Evolutionary conservation across 2,113 vertebrate species (phyloP), one percentile per base, ranked within the genome.

Genomic region (Aphelocoma coerulescens): DNA sequence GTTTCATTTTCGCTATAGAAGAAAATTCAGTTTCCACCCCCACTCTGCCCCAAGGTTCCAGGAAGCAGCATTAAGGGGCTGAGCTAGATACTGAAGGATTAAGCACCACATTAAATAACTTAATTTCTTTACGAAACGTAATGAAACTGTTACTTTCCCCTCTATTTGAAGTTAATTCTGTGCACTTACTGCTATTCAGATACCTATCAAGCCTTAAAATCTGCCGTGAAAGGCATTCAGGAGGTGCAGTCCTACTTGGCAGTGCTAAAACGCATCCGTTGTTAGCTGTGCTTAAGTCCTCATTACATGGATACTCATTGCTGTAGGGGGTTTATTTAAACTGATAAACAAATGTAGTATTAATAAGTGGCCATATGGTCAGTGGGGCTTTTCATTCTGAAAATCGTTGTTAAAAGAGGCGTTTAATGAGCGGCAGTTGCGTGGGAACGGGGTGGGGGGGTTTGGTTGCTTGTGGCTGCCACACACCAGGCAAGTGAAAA

Each of bases 351-450:
- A 84, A 22, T 41, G 83, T 71, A 58, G 82, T 89, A 72, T 86
- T 93, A 87, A 80, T 90, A 59, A 94, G 72, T 33, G 66, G 86
- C 91, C 94, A 82, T 88, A 95, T 96, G 96, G 91, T 39, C 57
- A 78, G 69, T 71, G 81, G 49, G 66, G 81, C 75, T 81, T 89
- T 92, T 92, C 59, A 77, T 94, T 93, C 44, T 74, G 28, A 13
- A 84, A 62, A 41, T 49, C 0, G 7, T 16, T 32, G 82, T 46
- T 77, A 37, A 59, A 66, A 21, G 28, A 77, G 91, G 63, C 5
- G 23, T 73, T 91, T 49, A 85, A 94, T 67, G 35, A 63, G 82
- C 55, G 0, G 8, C 49, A 2, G 68, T 65, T 82, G 74, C 30
- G 43, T 75, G 85, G 81, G 96, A 73, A 16, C 49, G 7, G 15